Evolutionary conservation across 2,888 invertebrate species (phyloP).

Genomic region (Criorhina ranunculi): DNA sequence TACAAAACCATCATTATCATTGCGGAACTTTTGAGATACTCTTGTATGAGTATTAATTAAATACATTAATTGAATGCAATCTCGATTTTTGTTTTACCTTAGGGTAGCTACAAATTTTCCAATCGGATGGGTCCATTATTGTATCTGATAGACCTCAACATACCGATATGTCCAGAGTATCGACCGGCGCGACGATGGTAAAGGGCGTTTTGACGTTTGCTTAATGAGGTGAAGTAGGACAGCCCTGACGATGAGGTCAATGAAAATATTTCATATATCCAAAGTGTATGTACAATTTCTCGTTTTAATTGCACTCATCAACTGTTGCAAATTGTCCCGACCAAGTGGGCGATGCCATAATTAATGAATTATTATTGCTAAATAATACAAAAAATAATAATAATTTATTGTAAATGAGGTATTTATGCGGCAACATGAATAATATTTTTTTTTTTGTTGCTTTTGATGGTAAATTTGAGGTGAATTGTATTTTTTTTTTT

Average conservation of each 20-base stretch:
- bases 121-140: slow-evolving; percentile 70
- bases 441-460: slow-evolving; percentile 48
- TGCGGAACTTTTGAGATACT: slow-evolving; percentile 61
- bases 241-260: slow-evolving; percentile 44
- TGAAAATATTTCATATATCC: slow-evolving; percentile 50
- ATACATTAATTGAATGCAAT: slow-evolving; percentile 75
- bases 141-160: slow-evolving; percentile 22
- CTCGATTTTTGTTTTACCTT: slow-evolving; percentile 69
- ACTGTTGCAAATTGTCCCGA: slow-evolving; percentile 36
- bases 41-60: slow-evolving; percentile 59
- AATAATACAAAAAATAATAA: slow-evolving; percentile 9
- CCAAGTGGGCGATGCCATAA: slow-evolving; percentile 3
- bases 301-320: slow-evolving; percentile 74
- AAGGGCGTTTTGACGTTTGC: neutral
- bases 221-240: slow-evolving; percentile 46
- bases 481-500: slow-evolving; percentile 47
- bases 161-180: neutral
- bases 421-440: slow-evolving; percentile 54
- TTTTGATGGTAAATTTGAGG: slow-evolving; percentile 64
- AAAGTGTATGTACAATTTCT: slow-evolving; percentile 59
- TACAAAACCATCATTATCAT: slow-evolving; percentile 28
- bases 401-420: slow-evolving; percentile 67
- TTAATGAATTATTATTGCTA: slow-evolving; percentile 27
- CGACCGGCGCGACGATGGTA: no score
- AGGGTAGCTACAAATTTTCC: slow-evolving; percentile 71